Percentiles rank a stretch among this genome's conserved stretches.
Evolutionary conservation across 2,888 invertebrate species (phyloP).

Genomic region (Stomorhina lunata): DNA sequence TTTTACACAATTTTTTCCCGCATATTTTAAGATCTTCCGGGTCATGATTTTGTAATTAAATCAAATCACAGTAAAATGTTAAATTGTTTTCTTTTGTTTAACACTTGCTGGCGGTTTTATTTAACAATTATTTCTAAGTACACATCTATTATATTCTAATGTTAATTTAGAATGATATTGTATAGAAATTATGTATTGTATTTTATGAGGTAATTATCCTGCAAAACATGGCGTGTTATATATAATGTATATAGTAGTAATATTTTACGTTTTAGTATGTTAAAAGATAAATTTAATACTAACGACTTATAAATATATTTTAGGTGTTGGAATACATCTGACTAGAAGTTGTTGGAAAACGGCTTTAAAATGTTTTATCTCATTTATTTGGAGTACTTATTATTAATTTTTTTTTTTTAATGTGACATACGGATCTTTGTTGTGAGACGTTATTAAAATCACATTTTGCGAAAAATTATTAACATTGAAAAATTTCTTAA

Average conservation of each 20-base stretch:
- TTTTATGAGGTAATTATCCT: constrained; percentile 1
- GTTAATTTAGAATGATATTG: background rate
- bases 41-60: constrained; percentile 55
- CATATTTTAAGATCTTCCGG: constrained; percentile 45
- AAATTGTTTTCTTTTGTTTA: background rate
- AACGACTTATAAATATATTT: no score
- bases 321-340: no score
- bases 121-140: background rate
- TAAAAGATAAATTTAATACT: no score
- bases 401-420: no score
- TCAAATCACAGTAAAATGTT: background rate
- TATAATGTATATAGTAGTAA: background rate
- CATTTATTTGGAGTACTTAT: no score
- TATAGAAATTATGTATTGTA: background rate
- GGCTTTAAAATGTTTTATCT: no score
- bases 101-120: background rate
- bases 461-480: no score
- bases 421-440: no score
- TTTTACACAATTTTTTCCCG: background rate
- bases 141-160: background rate
- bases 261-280: background rate
- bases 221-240: background rate
- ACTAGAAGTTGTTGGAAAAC: no score
- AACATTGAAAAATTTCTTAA: no score
- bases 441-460: no score